phyloP scores from a whole-genome alignment of 1,140 invertebrate genomes.

The Theocolax elegans region DNA sequence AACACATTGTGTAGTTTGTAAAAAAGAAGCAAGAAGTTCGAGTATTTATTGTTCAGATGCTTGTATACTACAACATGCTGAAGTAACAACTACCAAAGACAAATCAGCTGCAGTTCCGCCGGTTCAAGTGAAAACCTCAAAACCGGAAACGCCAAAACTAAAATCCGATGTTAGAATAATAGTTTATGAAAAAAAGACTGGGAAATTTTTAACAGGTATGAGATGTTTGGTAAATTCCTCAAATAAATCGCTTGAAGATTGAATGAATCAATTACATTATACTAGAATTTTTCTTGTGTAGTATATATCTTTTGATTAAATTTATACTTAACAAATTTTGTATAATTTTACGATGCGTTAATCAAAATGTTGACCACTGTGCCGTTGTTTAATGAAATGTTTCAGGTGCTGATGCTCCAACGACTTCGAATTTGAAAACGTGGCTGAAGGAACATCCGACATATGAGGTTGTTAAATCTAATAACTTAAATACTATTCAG shows the following conservation, averaged over 20 bases:
- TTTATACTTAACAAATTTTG: background rate
- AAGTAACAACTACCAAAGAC: slow-evolving; percentile 73
- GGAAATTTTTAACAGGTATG: slow-evolving; percentile 76
- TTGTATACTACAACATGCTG: slow-evolving; percentile 87
- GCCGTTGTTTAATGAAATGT: too few relatives aligned
- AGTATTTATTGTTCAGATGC: slow-evolving; percentile 89
- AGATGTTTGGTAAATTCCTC: background rate
- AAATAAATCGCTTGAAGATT: too few relatives aligned
- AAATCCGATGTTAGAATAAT: slow-evolving; percentile 71
- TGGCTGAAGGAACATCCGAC: slow-evolving; percentile 90
- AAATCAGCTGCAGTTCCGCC: slow-evolving; percentile 47
- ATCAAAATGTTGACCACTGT: too few relatives aligned
- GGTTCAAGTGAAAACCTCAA: slow-evolving; percentile 50
- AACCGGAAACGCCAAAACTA: slow-evolving; percentile 56
- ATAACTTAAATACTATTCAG: slow-evolving; percentile 65
- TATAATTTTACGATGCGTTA: too few relatives aligned
- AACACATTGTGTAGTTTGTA: slow-evolving; percentile 78
- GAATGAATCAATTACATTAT: background rate
- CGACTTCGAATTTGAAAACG: slow-evolving; percentile 77
- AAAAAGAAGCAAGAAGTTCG: slow-evolving; percentile 75
- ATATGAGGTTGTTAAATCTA: slow-evolving; percentile 82
- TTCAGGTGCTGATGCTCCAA: slow-evolving; percentile 83
- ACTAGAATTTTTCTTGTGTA: background rate
- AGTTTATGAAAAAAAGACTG: slow-evolving; percentile 83
- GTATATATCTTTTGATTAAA: background rate